Conservation (phyloP, 2,888 invertebrate genomes). For the Colletes collaris region DNA sequence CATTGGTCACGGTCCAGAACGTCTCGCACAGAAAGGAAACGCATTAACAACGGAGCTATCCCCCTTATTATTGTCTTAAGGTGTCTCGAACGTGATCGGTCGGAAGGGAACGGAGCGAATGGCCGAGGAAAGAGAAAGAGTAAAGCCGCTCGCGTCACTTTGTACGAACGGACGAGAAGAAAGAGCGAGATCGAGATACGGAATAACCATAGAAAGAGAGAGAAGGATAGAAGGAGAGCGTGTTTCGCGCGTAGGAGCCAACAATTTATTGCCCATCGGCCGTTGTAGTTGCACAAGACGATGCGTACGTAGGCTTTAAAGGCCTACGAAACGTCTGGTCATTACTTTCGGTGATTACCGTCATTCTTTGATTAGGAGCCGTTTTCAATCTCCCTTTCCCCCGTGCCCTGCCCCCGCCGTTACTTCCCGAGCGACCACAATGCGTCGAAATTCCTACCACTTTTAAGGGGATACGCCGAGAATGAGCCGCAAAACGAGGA, state of each 20-base stretch:
- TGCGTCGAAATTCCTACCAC: slow-evolving; percentile 64
- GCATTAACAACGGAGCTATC: slow-evolving; percentile 63
- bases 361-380: slow-evolving; percentile 75
- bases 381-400: slow-evolving; percentile 47
- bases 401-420: background rate
- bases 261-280: slow-evolving; percentile 75
- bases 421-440: slow-evolving; percentile 41
- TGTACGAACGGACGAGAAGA: background rate
- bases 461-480: slow-evolving; percentile 52
- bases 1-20: slow-evolving; percentile 68
- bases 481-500: slow-evolving; percentile 52
- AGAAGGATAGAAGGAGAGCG: slow-evolving; percentile 27
- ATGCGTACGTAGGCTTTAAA: slow-evolving; percentile 65
- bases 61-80: slow-evolving; percentile 70
- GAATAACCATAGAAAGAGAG: slow-evolving; percentile 23
- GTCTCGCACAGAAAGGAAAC: slow-evolving; percentile 58
- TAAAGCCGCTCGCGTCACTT: slow-evolving; percentile 6
- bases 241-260: slow-evolving; percentile 75
- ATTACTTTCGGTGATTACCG: slow-evolving; percentile 78
- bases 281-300: slow-evolving; percentile 66
- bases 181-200: slow-evolving; percentile 9
- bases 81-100: slow-evolving; percentile 65
- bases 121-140: slow-evolving; percentile 21
- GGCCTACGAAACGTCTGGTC: slow-evolving; percentile 71
- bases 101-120: slow-evolving; percentile 38